These are phyloP conservation scores for Xiphophorus birchmanni DNA, from an alignment of 2,797 vertebrate species.

Conservation along the genomic window DNA sequence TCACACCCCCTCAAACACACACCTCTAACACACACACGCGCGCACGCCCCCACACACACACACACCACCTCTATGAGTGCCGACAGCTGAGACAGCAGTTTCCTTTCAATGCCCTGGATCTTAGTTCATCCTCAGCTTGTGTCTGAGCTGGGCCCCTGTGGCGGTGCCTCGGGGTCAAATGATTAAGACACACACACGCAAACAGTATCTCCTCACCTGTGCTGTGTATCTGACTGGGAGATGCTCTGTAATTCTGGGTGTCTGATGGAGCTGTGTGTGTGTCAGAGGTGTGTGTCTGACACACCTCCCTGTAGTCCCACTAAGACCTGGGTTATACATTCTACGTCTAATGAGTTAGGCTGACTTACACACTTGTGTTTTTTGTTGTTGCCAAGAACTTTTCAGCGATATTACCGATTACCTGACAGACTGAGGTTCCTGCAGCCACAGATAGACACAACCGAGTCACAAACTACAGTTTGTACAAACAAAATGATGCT, in stretches of 20 bases:
- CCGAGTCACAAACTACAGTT: background rate
- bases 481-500: background rate
- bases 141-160: background rate
- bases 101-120: background rate
- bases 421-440: background rate
- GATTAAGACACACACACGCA: background rate
- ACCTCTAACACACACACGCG: too few species aligned
- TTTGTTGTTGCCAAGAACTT: background rate
- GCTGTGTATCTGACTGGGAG: constrained; percentile 1
- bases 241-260: background rate
- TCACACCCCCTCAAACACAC: background rate
- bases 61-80: background rate
- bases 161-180: background rate
- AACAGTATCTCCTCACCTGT: background rate
- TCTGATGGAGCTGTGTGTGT: background rate
- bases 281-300: background rate
- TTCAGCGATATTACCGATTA: background rate
- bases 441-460: background rate
- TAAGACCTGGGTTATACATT: background rate
- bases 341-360: background rate
- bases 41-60: too few species aligned
- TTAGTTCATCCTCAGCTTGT: background rate
- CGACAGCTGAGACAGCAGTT: background rate
- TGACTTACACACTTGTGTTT: background rate
- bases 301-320: background rate